Base-by-base conservation (phyloP, 2,888 invertebrate species). In the Caenorhabditis sp. region DNA sequence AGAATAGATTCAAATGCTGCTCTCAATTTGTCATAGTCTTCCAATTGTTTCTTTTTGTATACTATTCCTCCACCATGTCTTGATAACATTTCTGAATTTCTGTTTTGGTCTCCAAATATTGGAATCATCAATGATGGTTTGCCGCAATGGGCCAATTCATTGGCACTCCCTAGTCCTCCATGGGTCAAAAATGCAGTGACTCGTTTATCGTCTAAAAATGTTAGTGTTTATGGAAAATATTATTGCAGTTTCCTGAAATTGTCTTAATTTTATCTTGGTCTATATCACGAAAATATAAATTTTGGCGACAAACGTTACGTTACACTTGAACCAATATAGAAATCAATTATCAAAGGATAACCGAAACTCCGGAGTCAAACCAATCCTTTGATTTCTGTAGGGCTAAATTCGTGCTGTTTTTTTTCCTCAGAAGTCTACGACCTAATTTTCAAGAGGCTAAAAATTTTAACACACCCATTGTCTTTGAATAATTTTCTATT, bases 31-130 rank as follows among this genome's bases (percentile, higher is more conserved):
- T 60, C 31, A 3, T 56, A 27, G 26, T 71, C 20, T 0, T 56
- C 60, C 10, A 77, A 57, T 58, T 77, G 69, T 14, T 58, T 52
- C 52, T 77, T 77, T 21, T 69, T 60, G 0, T 74, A 50, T 20
- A 56, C 63, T 3, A 77, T 60, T 12, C 68, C 57, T 23, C 63
- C 61, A 10, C 58, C 64, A 8, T 66, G 69, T 8, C 77, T 54
- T 1, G 63, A 57, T 20, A 77, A 27, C 77, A 77, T 77, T n/a
- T 66, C 60, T 0, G 66, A 59, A 38, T 77, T 77, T 10, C 77
- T 53, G 10, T 63, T 59, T 63, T 77, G 77, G 43, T 77, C 77
- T 1, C 73, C 77, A 49, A 77, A 73, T 2, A 77, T 54, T 14
- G 77, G 77, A 26, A 76, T 65, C 73, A 73, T 57, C 36, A 73